Conservation (phyloP, 2,888 invertebrate genomes). For the Acleris holmiana region DNA sequence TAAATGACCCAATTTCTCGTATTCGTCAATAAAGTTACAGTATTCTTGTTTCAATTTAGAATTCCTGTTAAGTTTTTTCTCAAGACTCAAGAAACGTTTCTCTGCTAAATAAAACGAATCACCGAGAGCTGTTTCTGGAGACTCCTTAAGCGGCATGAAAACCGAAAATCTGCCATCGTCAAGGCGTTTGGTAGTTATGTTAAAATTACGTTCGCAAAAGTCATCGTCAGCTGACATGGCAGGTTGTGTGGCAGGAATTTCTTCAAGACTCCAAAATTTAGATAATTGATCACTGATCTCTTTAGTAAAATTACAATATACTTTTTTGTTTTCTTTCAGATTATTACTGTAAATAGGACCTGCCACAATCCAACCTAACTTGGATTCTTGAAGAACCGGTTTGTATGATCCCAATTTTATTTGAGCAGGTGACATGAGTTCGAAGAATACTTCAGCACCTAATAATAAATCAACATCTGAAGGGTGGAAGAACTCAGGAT, state of each 20-base stretch:
- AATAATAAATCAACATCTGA: conserved; percentile 38
- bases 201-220: conserved; percentile 24
- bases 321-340: not conserved
- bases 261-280: conserved; percentile 29
- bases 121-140: conserved; percentile 2
- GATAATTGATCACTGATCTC: conserved; percentile 16
- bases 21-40: conserved; percentile 1
- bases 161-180: conserved; percentile 7
- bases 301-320: conserved; percentile 26
- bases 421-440: conserved; percentile 24
- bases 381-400: conserved; percentile 34
- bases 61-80: not conserved
- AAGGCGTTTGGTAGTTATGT: not conserved
- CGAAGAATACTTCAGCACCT: conserved; percentile 41
- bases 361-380: conserved; percentile 38
- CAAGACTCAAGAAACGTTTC: conserved; percentile 10
- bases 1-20: conserved; percentile 8
- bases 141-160: too few relatives aligned
- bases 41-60: not conserved
- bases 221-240: conserved; percentile 20
- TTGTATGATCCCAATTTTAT: conserved; percentile 35
- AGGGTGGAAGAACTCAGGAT: conserved; percentile 38
- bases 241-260: conserved; percentile 15
- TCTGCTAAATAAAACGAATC: conserved; percentile 1
- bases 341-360: conserved; percentile 19